Evolutionary conservation across 2,113 vertebrate species (phyloP).

Genomic region (Rallus limicola): DNA sequence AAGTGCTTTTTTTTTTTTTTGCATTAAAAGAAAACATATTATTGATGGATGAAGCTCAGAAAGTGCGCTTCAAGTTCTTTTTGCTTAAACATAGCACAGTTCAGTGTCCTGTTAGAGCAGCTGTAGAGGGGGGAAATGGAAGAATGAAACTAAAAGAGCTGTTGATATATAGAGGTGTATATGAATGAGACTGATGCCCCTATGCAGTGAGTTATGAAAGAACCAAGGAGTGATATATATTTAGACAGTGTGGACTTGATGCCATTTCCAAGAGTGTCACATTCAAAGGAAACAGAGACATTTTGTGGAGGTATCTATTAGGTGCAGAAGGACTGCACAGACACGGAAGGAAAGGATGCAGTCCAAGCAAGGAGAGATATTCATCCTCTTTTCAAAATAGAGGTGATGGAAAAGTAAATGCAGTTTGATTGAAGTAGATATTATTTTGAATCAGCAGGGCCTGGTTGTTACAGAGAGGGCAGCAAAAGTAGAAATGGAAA

Average conservation of each 20-base stretch:
- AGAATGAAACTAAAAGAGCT: not conserved
- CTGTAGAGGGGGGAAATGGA: not conserved
- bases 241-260: not conserved
- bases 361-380: not conserved
- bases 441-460: not conserved
- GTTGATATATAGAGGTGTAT: not conserved
- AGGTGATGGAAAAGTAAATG: not conserved
- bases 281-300: not conserved
- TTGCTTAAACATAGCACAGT: not conserved
- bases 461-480: not conserved
- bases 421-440: not conserved
- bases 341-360: not conserved
- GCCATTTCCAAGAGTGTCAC: not conserved
- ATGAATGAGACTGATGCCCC: not conserved
- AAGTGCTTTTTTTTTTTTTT: not conserved
- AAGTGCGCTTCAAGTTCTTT: not conserved
- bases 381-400: not conserved
- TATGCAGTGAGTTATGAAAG: not conserved
- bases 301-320: not conserved
- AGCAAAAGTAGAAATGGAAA: not conserved
- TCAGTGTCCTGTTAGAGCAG: not conserved
- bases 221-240: not conserved
- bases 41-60: not conserved
- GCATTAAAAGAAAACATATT: not conserved
- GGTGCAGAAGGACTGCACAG: not conserved